Conservation (phyloP, 2,113 vertebrate genomes). For the Rhabdomys dilectus region DNA sequence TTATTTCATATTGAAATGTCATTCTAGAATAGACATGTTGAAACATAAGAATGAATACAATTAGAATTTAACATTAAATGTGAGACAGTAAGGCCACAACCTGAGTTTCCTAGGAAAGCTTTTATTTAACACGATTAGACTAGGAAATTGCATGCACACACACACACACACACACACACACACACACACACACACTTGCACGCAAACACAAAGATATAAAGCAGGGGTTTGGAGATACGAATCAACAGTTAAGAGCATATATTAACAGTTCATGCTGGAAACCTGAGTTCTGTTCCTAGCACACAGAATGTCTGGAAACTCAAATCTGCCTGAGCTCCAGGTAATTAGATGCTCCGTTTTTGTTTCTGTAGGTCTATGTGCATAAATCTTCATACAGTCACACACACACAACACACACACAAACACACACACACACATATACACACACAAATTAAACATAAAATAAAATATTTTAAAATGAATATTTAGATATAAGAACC, state of each 20-base stretch:
- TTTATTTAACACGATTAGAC: neutral
- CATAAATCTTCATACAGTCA: neutral
- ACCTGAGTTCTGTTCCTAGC: neutral
- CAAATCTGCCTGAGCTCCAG: neutral
- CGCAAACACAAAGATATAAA: neutral
- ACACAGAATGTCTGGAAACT: neutral
- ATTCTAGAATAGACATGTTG: neutral
- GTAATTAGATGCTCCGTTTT: neutral
- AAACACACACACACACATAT: neutral
- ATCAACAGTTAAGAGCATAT: neutral
- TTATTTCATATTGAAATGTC: constrained; percentile 32
- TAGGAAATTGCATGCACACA: neutral
- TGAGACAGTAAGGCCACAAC: neutral
- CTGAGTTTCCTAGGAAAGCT: neutral
- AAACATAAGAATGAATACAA: neutral
- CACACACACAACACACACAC: neutral
- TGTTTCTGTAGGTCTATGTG: neutral
- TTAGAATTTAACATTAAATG: neutral
- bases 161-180: neutral
- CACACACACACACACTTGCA: neutral
- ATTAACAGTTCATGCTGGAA: neutral
- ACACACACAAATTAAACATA: neutral
- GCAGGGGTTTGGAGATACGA: neutral
- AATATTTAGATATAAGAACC: neutral
- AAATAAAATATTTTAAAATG: neutral